These are phyloP conservation scores for Pyrochroa serraticornis DNA, from an alignment of 2,888 invertebrate species.

Conservation along the genomic window DNA sequence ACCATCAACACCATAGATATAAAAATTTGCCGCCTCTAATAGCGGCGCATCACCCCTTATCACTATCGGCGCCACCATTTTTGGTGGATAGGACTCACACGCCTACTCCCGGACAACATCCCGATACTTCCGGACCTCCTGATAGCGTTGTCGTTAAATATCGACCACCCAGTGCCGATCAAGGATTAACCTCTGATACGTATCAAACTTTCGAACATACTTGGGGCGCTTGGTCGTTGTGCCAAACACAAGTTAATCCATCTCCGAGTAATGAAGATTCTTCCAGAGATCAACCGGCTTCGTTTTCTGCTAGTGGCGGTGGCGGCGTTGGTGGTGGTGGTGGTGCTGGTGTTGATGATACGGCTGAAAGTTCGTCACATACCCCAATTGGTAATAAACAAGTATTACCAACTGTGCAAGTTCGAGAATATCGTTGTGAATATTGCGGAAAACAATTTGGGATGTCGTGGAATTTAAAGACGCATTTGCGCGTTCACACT, in stretches of 20 bases:
- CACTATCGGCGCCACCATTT: constrained; percentile 77
- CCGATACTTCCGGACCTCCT: constrained; percentile 58
- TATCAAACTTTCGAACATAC: constrained; percentile 59
- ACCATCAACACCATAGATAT: constrained; percentile 67
- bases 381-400: constrained; percentile 56
- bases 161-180: constrained; percentile 74
- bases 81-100: constrained; percentile 68
- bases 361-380: constrained; percentile 57
- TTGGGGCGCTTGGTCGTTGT: constrained; percentile 71
- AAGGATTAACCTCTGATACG: constrained; percentile 60
- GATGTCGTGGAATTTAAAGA: constrained; percentile 92
- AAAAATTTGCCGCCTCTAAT: constrained; percentile 63
- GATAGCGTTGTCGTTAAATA: constrained; percentile 65
- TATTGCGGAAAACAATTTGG: constrained; percentile 91
- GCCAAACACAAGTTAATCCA: constrained; percentile 69
- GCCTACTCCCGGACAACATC: constrained; percentile 61
- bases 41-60: constrained; percentile 70
- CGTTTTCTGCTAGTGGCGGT: constrained; percentile 45
- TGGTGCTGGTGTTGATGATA: constrained; percentile 40
- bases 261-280: constrained; percentile 46
- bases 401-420: constrained; percentile 61
- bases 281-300: constrained; percentile 45
- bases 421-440: constrained; percentile 85
- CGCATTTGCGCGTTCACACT: constrained; percentile 85
- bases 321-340: constrained; percentile 45